Percentiles rank a stretch among this genome's conserved stretches.
Conservation (phyloP, 2,797 vertebrate species). For the Gadopsis bispinosus region DNA sequence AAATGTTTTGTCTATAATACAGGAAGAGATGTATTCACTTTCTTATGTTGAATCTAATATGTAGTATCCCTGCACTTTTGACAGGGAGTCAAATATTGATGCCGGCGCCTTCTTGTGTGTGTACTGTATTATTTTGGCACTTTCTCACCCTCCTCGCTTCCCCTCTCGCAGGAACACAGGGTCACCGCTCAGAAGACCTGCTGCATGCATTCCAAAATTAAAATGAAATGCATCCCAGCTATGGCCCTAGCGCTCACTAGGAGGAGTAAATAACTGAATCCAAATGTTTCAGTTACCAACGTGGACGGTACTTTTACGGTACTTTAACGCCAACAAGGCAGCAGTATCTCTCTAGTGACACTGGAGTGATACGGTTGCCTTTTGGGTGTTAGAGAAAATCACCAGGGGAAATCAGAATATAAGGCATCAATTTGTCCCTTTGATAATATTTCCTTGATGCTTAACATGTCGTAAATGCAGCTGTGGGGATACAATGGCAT, state of each 20-base stretch:
- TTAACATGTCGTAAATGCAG: constrained; percentile 9
- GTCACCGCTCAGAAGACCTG: constrained; percentile 9
- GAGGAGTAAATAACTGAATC: background rate
- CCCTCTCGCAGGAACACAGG: constrained; percentile 7
- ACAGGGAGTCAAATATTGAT: background rate
- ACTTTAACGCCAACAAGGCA: background rate
- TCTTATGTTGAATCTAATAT: background rate
- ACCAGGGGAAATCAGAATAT: constrained; percentile 5
- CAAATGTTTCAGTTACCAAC: background rate
- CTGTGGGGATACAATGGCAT: constrained; percentile 23
- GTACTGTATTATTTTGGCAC: background rate
- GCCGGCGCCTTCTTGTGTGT: background rate
- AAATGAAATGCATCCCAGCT: constrained; percentile 8
- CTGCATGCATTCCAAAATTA: constrained; percentile 27
- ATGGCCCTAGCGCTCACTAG: background rate
- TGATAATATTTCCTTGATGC: constrained; percentile 31
- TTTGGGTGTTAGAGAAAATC: background rate
- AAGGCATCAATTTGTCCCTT: background rate
- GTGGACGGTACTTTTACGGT: background rate
- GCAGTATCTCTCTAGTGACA: background rate
- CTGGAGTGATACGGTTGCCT: background rate
- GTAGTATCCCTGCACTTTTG: background rate
- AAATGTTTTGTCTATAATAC: background rate
- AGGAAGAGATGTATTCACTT: background rate
- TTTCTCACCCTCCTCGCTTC: background rate